Conservation (phyloP, 2,888 invertebrate genomes). For the Dryobota labecula region DNA sequence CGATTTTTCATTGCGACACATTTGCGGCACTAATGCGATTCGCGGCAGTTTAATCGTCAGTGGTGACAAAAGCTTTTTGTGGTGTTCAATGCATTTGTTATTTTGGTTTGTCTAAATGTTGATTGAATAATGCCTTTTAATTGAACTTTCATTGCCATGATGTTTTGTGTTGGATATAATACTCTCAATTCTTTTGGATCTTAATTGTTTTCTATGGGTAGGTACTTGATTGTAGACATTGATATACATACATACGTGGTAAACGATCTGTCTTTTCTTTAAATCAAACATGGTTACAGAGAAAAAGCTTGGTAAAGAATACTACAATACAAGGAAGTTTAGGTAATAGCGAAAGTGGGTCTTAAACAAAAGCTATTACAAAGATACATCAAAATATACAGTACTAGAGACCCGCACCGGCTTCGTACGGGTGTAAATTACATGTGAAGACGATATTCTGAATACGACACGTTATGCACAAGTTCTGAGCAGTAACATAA, state of each 20-base stretch:
- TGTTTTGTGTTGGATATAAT: slow-evolving; percentile 35
- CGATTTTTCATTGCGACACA: slow-evolving; percentile 78
- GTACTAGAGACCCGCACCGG: too few species aligned
- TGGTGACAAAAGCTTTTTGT: slow-evolving; percentile 68
- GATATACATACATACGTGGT: not conserved
- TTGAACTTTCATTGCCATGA: slow-evolving; percentile 58
- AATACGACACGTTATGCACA: too few species aligned
- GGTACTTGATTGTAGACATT: not conserved
- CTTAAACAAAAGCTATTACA: not conserved
- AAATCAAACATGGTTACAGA: not conserved
- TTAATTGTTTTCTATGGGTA: not conserved
- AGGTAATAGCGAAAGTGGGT: not conserved
- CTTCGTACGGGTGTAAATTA: too few species aligned
- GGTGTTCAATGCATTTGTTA: slow-evolving; percentile 65
- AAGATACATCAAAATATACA: too few species aligned
- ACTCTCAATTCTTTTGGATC: slow-evolving; percentile 15
- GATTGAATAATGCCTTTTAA: slow-evolving; percentile 64
- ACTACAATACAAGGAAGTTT: not conserved
- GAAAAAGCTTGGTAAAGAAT: not conserved
- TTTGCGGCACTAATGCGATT: slow-evolving; percentile 79
- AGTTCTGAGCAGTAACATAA: too few species aligned
- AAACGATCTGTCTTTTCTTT: not conserved
- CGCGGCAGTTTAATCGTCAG: slow-evolving; percentile 76
- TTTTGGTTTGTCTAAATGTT: slow-evolving; percentile 66
- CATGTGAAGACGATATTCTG: too few species aligned